Conservation (phyloP, 2,888 invertebrate genomes). For the Nyleta sp. region DNA sequence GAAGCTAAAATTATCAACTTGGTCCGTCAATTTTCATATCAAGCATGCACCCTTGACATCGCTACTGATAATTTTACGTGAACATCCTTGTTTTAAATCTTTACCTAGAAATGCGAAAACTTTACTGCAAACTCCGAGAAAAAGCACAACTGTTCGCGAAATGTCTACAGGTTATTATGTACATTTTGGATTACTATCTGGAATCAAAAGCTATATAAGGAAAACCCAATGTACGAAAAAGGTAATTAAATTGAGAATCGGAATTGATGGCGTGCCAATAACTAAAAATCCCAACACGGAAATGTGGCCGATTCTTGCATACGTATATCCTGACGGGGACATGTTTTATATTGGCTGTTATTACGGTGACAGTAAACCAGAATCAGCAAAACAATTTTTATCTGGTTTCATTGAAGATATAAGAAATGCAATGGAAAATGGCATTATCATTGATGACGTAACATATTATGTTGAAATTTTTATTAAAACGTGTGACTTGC, state of each 20-base stretch:
- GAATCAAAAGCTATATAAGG: slow-evolving; percentile 17
- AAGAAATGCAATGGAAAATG: not conserved
- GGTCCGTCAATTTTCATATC: slow-evolving; percentile 12
- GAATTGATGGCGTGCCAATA: slow-evolving; percentile 53
- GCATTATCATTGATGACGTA: slow-evolving; percentile 14
- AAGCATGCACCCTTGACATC: slow-evolving; percentile 14
- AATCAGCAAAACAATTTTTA: slow-evolving; percentile 9
- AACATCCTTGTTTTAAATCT: slow-evolving; percentile 17
- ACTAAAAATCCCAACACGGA: slow-evolving; percentile 32
- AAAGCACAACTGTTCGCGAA: not conserved
- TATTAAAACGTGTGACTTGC: slow-evolving; percentile 42
- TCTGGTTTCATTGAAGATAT: slow-evolving; percentile 28
- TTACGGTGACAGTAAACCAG: slow-evolving; percentile 16
- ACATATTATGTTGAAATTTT: slow-evolving; percentile 17
- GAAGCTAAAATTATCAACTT: not conserved
- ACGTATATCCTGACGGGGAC: slow-evolving; percentile 20
- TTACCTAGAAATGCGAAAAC: slow-evolving; percentile 36
- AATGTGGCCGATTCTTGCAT: slow-evolving; percentile 58
- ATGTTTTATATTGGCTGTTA: slow-evolving; percentile 45
- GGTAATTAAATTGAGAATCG: slow-evolving; percentile 29
- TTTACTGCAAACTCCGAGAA: slow-evolving; percentile 25
- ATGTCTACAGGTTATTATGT: not conserved
- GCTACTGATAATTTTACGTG: slow-evolving; percentile 10
- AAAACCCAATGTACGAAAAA: not conserved
- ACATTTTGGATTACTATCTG: slow-evolving; percentile 37